Percentiles rank a stretch among this genome's conserved stretches.
These are phyloP conservation scores for Tarsius wallacei DNA, from an alignment of 2,797 vertebrate genomes.

Conservation along the genomic window DNA sequence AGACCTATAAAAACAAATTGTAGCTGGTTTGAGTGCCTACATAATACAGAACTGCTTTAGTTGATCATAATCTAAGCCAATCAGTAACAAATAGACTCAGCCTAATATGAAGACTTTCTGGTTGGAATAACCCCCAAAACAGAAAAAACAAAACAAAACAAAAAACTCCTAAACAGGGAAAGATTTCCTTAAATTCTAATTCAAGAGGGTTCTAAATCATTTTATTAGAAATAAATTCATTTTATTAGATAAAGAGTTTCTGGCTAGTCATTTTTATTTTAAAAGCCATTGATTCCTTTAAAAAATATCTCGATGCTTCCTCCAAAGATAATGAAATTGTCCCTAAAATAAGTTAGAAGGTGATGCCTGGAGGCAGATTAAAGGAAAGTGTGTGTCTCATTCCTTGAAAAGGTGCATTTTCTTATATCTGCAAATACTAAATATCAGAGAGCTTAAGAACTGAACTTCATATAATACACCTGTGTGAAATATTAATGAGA, in stretches of 20 bases:
- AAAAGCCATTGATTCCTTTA: conserved; percentile 52
- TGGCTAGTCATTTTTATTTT: conserved; percentile 73
- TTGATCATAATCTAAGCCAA: conserved; percentile 50
- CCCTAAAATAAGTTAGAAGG: conserved; percentile 50
- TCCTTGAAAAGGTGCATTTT: conserved; percentile 70
- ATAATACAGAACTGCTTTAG: neutral
- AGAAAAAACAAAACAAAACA: neutral
- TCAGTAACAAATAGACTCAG: neutral
- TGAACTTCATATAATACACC: conserved; percentile 48
- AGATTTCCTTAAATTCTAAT: conserved; percentile 27
- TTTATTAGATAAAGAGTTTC: conserved; percentile 35
- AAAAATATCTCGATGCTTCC: conserved; percentile 56
- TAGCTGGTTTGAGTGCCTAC: neutral
- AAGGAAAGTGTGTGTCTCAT: neutral
- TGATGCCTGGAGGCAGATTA: conserved; percentile 31
- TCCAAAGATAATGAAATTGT: conserved; percentile 64
- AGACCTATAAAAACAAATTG: conserved; percentile 49
- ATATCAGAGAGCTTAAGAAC: conserved; percentile 60
- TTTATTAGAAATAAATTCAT: conserved; percentile 68
- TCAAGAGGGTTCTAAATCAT: conserved; percentile 54
- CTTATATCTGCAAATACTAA: conserved; percentile 76
- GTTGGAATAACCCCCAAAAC: neutral
- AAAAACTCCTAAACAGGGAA: conserved; percentile 28
- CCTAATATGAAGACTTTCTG: conserved; percentile 29
- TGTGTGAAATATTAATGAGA: conserved; percentile 82